Percentiles rank a stretch among this genome's conserved stretches.
Evolutionary conservation across 2,113 vertebrate species (phyloP).

Genomic region (Lonchura striata): DNA sequence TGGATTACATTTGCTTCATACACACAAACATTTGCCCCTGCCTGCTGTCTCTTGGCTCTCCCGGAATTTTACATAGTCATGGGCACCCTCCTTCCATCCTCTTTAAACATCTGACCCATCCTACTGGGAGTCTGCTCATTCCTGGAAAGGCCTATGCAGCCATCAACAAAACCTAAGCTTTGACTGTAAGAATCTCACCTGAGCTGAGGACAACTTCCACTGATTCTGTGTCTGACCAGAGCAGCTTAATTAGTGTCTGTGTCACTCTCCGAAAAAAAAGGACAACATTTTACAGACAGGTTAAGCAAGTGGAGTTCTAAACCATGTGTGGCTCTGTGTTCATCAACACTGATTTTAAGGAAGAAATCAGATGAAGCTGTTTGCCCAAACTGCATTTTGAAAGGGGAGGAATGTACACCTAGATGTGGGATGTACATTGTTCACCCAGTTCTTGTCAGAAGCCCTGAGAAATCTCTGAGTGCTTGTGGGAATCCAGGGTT

Average conservation of each 20-base stretch:
- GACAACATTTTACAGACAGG: background rate
- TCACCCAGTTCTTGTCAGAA: background rate
- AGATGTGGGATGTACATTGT: too few species aligned
- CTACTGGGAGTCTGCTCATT: background rate
- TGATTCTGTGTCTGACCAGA: background rate
- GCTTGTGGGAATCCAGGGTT: too few species aligned
- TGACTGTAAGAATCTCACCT: background rate
- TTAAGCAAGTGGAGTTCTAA: background rate
- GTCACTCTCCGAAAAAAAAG: background rate
- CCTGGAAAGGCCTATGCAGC: background rate
- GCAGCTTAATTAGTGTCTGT: background rate
- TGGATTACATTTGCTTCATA: background rate
- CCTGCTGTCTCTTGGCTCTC: background rate
- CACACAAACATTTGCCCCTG: background rate
- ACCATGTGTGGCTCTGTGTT: background rate
- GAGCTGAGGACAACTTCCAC: background rate
- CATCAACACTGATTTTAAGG: background rate
- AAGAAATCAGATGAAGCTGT: background rate
- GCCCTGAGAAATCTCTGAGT: background rate
- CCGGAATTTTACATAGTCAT: background rate
- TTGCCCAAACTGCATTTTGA: background rate
- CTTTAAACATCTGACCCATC: background rate
- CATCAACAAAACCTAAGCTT: background rate
- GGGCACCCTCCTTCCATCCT: background rate
- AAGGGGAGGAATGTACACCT: background rate